A percentile compares a stretch with the other conserved stretches of the same genome.
Conservation (phyloP, 2,888 invertebrate genomes). For the Sturmia bella region DNA sequence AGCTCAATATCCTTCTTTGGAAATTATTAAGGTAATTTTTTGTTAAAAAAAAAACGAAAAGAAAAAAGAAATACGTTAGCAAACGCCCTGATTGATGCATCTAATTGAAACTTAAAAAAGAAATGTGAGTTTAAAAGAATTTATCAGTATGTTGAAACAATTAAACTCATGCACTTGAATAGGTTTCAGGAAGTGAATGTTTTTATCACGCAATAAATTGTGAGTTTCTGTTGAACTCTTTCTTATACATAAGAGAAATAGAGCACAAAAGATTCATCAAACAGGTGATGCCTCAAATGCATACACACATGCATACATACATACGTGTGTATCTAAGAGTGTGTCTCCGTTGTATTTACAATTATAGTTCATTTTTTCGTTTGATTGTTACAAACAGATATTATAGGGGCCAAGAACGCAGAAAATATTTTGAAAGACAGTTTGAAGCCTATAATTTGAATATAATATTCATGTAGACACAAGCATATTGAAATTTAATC, state of each 20-base stretch:
- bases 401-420: not conserved
- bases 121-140: not conserved
- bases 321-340: not conserved
- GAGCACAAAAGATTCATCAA: conserved; percentile 61
- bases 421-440: not conserved
- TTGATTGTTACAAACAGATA: conserved; percentile 4
- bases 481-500: conserved; percentile 10
- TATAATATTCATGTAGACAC: not conserved
- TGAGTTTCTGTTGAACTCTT: conserved; percentile 4
- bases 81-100: not conserved
- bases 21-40: too few relatives aligned
- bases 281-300: conserved; percentile 60
- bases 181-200: conserved; percentile 78
- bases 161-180: conserved; percentile 22
- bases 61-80: too few relatives aligned
- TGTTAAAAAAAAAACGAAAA: too few relatives aligned
- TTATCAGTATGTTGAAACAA: conserved; percentile 10
- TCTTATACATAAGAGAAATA: not conserved
- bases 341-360: not conserved
- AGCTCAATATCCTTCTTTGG: too few relatives aligned
- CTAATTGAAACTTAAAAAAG: not conserved
- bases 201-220: conserved; percentile 76
- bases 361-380: not conserved
- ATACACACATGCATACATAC: not conserved
- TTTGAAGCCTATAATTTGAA: conserved; percentile 51